Base-by-base conservation (phyloP, 2,888 invertebrate genomes). In the Lasius platythorax region DNA sequence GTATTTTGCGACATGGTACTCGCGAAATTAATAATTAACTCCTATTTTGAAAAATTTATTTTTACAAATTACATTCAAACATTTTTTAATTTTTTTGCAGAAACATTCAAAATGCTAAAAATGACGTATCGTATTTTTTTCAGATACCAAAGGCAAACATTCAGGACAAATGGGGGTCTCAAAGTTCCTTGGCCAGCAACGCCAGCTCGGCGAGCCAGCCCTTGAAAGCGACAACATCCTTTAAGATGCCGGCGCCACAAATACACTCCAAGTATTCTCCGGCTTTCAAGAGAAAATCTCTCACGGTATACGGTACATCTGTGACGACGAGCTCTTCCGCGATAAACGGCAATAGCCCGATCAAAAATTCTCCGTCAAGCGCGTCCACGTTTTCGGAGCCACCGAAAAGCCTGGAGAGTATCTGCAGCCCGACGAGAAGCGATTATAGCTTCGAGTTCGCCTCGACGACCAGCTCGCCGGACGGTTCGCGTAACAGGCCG, bases 241-340 rank as follows among this genome's bases (percentile, higher is more conserved):
- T 94, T 91, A 94, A 94, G 78, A 94, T 94, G 92, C 93, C 94
- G 43, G 93, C 94, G 1, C 94, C 94, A 4, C 94, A 94, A 81
- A 97, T 96, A 89, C 95, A 97, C 90, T 97, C 97, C 1, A 98
- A 97, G 95, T 98, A 98, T 95, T 98, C 98, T 2, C 98, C 98
- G 23, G 98, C 98, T 4, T 98, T 98, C 92, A 98, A 97, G 94
- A 95, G 97, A 87, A 97, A 97, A 95, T 97, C 96, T 82, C 95
- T 98, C 70, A 96, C 97, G 91, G 96, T 97, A 1, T 97, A 97
- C 93, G 95, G 95, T 8, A 64, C 85, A 3, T 95, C 89, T 12
- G 30, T 70, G 18, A 78, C 82, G 12, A 46, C 78, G 8, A 87
- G 83, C 82, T 84, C 53, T n/a, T n/a, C 87, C 28, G 30, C 91